Percentiles rank a stretch among this genome's conserved stretches.
These are phyloP conservation scores for Hemistola chrysoprasaria DNA, from an alignment of 2,888 invertebrate genomes.

Conservation along the genomic window DNA sequence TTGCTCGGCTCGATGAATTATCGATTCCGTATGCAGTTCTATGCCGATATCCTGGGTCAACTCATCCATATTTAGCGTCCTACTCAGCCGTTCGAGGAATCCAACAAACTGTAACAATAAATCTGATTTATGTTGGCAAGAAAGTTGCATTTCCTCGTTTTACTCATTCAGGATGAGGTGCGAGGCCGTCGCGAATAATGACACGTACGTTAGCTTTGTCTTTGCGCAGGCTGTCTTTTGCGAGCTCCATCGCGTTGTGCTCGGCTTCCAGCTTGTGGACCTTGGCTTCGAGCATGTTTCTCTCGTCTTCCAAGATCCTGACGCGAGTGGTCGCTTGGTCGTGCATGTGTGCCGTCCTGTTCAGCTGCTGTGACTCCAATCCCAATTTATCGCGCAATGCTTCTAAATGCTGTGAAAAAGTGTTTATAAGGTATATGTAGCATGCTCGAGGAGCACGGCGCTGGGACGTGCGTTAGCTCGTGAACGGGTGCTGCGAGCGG, in stretches of 20 bases:
- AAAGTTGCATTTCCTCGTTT: constrained; percentile 19
- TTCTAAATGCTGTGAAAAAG: constrained; percentile 86
- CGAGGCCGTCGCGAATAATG: constrained; percentile 7
- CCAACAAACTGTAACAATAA: constrained; percentile 85
- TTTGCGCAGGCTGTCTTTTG: constrained; percentile 87
- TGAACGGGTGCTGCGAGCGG: too few species aligned
- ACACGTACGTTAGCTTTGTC: constrained; percentile 89
- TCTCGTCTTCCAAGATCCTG: constrained; percentile 88
- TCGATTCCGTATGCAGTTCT: constrained; percentile 91
- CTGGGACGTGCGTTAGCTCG: too few species aligned
- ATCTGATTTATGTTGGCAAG: constrained; percentile 19
- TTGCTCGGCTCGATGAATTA: constrained; percentile 93
- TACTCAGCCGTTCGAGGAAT: constrained; percentile 91
- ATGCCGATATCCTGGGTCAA: constrained; percentile 90
- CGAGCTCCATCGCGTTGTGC: constrained; percentile 86
- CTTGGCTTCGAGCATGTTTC: constrained; percentile 87
- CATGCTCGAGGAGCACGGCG: too few species aligned
- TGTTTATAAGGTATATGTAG: too few species aligned
- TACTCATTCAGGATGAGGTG: constrained; percentile 11
- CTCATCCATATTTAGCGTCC: constrained; percentile 92
- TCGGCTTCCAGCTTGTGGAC: constrained; percentile 91
- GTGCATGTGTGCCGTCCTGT: constrained; percentile 84
- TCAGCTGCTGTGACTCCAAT: constrained; percentile 87
- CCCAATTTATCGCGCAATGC: constrained; percentile 88
- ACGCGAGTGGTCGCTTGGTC: constrained; percentile 85